phyloP scores from a whole-genome alignment of 2,888 invertebrate species.

The Brenthis ino region DNA sequence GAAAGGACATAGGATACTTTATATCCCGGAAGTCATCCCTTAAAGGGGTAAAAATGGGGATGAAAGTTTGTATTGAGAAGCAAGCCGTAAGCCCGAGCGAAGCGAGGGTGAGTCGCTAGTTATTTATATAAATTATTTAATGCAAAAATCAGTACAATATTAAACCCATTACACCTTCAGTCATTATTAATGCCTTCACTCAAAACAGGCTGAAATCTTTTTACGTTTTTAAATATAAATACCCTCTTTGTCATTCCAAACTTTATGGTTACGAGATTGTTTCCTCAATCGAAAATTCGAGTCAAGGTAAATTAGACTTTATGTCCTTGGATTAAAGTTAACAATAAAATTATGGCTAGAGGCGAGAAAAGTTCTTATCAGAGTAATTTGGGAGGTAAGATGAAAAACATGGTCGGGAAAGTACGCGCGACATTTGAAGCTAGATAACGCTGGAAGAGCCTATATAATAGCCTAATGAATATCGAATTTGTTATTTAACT shows the following conservation, averaged over 20 bases:
- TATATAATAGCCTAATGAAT: background rate
- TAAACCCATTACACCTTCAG: slow-evolving; percentile 22
- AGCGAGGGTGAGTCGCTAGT: too few relatives aligned
- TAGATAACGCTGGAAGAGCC: slow-evolving; percentile 21
- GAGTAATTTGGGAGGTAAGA: slow-evolving; percentile 52
- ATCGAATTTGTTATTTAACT: too few relatives aligned
- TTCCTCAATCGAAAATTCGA: slow-evolving; percentile 42
- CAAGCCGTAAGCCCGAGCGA: too few relatives aligned
- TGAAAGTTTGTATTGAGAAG: too few relatives aligned
- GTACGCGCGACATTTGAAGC: slow-evolving; percentile 25
- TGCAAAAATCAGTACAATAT: slow-evolving; percentile 12
- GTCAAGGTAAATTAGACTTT: slow-evolving; percentile 42
- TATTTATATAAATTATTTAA: slow-evolving; percentile 1
- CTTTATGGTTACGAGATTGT: slow-evolving; percentile 41
- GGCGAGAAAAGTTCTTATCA: slow-evolving; percentile 55
- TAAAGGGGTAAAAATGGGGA: too few relatives aligned
- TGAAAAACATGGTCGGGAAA: slow-evolving; percentile 51
- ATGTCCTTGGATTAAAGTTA: slow-evolving; percentile 50
- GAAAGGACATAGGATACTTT: too few relatives aligned
- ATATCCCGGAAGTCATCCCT: too few relatives aligned
- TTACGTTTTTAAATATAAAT: slow-evolving; percentile 39
- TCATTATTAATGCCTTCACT: slow-evolving; percentile 31
- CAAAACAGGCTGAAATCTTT: slow-evolving; percentile 34
- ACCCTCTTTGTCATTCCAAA: slow-evolving; percentile 46
- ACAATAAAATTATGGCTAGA: slow-evolving; percentile 50